Conservation (phyloP, 2,113 vertebrate genomes). For the Corythoichthys intestinalis region DNA sequence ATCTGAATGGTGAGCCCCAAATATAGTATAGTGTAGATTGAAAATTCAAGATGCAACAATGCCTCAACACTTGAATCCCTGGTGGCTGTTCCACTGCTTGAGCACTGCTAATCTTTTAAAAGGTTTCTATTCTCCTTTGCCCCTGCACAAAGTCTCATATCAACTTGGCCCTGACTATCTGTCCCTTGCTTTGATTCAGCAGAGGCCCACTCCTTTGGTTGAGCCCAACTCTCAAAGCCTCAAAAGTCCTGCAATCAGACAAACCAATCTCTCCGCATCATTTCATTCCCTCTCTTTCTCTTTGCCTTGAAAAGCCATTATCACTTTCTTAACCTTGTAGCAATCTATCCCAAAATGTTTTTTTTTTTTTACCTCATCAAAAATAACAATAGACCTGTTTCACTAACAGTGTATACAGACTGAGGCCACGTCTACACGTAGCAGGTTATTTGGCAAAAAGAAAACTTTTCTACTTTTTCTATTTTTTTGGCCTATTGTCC, state of each 20-base stretch:
- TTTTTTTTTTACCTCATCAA: background rate
- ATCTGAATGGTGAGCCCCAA: conserved; percentile 7
- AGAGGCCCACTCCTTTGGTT: conserved; percentile 25
- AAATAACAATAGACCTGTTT: background rate
- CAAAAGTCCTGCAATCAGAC: conserved; percentile 37
- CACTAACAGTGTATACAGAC: too few relatives aligned
- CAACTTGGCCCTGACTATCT: conserved; percentile 61
- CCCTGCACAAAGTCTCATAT: conserved; percentile 43
- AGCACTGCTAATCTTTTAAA: conserved; percentile 65
- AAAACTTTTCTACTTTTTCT: too few relatives aligned
- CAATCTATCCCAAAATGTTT: background rate
- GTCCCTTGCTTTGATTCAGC: conserved; percentile 36
- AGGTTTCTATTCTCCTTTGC: conserved; percentile 56
- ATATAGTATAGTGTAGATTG: conserved; percentile 9
- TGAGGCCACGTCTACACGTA: too few relatives aligned
- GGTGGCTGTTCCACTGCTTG: conserved; percentile 47
- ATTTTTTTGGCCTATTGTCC: too few relatives aligned
- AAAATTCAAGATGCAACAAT: conserved; percentile 42
- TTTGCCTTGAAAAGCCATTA: conserved; percentile 21
- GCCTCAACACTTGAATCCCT: conserved; percentile 35
- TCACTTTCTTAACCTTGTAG: conserved; percentile 29
- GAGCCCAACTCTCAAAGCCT: conserved; percentile 16
- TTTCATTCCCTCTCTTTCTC: conserved; percentile 19
- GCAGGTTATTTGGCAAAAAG: too few relatives aligned
- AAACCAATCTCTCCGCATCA: conserved; percentile 50